phyloP scores from a whole-genome alignment of 2,888 invertebrate genomes.

The Micropterix aruncella region DNA sequence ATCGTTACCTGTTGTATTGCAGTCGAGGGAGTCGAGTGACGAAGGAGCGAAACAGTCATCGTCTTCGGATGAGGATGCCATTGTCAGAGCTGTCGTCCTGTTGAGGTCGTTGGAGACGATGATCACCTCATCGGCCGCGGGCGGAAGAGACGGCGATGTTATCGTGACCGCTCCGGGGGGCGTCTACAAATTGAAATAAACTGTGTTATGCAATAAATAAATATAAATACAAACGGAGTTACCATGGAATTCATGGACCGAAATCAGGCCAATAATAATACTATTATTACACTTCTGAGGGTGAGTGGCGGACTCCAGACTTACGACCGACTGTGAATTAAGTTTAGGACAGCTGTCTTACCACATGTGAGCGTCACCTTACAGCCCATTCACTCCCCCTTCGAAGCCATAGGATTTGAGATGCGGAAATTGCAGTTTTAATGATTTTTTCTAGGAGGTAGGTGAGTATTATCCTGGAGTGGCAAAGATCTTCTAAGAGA shows the following conservation, averaged over 20 bases:
- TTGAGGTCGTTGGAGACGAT: constrained; percentile 65
- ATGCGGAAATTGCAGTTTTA: no score
- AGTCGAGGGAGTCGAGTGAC: constrained; percentile 62
- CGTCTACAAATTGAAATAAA: constrained; percentile 17
- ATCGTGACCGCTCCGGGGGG: constrained; percentile 36
- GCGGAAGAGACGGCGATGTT: constrained; percentile 25
- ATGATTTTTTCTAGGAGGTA: no score
- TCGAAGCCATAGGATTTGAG: no score
- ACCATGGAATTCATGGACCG: no score
- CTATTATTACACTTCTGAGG: no score
- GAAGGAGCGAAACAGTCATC: constrained; percentile 64
- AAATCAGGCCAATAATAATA: no score
- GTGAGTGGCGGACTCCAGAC: background rate
- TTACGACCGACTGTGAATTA: background rate
- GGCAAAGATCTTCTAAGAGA: no score
- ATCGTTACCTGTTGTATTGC: constrained; percentile 28
- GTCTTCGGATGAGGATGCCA: constrained; percentile 54
- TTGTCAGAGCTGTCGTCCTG: constrained; percentile 40
- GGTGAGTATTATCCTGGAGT: no score
- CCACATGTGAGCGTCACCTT: no score
- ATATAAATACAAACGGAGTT: background rate
- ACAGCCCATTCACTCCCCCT: no score
- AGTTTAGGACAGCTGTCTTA: no score
- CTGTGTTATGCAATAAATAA: background rate
- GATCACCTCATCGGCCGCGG: constrained; percentile 61